These are phyloP conservation scores for Echinometra lucunter DNA, from an alignment of 53 echinoderm and acorn worm genomes.

Conservation along the genomic window DNA sequence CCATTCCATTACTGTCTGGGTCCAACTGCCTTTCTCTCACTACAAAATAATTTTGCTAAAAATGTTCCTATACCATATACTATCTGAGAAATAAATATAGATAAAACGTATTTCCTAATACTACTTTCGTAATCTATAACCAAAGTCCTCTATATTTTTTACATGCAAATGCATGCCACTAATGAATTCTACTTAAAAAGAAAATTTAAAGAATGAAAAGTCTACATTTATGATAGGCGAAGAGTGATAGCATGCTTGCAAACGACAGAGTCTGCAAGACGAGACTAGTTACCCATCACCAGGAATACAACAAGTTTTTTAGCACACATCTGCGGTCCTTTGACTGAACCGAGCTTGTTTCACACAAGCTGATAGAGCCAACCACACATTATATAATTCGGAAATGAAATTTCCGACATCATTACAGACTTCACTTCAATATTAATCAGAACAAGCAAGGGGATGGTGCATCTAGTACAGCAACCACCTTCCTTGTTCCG, in stretches of 20 bases:
- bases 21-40: conserved; percentile 50
- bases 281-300: conserved; percentile 63
- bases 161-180: background rate
- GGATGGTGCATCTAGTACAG: background rate
- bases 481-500: background rate
- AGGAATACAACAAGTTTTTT: conserved; percentile 70
- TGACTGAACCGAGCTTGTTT: conserved; percentile 11
- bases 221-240: conserved; percentile 46
- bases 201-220: background rate
- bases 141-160: background rate
- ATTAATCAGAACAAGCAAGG: background rate
- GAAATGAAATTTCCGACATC: background rate
- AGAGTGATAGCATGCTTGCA: conserved; percentile 38
- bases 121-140: background rate
- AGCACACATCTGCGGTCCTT: conserved; percentile 58
- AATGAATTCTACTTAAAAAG: background rate
- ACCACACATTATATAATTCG: background rate
- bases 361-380: background rate
- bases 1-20: conserved; percentile 36
- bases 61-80: background rate
- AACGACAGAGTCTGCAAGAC: conserved; percentile 57
- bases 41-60: background rate
- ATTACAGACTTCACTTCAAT: background rate
- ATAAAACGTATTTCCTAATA: background rate
- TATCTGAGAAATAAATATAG: background rate